A percentile compares a stretch with the other conserved stretches of the same genome.
phyloP scores from a whole-genome alignment of 1,140 invertebrate species.

The Doryteuthis pealeii region DNA sequence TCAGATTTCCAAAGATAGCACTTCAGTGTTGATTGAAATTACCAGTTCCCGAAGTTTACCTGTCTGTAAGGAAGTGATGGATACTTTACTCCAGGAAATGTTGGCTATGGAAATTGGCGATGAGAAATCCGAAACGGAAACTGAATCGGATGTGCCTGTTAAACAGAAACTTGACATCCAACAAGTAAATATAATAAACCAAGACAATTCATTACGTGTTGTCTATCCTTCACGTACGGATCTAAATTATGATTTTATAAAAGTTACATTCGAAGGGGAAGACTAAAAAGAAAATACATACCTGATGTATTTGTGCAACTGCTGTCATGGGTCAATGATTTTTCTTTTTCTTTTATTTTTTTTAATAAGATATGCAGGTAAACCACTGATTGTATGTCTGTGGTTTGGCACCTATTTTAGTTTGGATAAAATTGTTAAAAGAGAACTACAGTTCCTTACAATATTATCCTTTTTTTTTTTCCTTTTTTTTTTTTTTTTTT shows the following conservation, averaged over 20 bases:
- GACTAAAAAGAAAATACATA: too few species aligned
- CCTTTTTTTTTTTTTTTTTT: too few species aligned
- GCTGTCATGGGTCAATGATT: too few species aligned
- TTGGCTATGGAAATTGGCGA: conserved; percentile 61
- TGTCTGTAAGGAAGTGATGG: conserved; percentile 72
- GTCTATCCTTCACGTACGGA: conserved; percentile 79
- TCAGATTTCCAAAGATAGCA: conserved; percentile 64
- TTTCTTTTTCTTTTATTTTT: too few species aligned
- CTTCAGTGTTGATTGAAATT: conserved; percentile 75
- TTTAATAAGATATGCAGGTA: too few species aligned
- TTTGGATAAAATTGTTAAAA: too few species aligned
- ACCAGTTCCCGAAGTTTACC: conserved; percentile 71
- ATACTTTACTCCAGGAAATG: conserved; percentile 69
- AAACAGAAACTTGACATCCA: conserved; percentile 63
- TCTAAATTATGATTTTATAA: conserved; percentile 56
- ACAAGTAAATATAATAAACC: conserved; percentile 73
- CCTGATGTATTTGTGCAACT: too few species aligned
- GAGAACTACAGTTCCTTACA: too few species aligned
- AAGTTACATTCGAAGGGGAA: conserved; percentile 24
- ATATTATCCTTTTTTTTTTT: too few species aligned
- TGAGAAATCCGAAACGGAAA: neutral
- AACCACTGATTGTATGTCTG: too few species aligned
- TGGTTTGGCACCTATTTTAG: too few species aligned
- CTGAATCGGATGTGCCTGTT: neutral
- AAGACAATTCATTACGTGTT: conserved; percentile 70